Evolutionary conservation across 1,140 invertebrate species (phyloP).

Genomic region (Drosophila subobscura): DNA sequence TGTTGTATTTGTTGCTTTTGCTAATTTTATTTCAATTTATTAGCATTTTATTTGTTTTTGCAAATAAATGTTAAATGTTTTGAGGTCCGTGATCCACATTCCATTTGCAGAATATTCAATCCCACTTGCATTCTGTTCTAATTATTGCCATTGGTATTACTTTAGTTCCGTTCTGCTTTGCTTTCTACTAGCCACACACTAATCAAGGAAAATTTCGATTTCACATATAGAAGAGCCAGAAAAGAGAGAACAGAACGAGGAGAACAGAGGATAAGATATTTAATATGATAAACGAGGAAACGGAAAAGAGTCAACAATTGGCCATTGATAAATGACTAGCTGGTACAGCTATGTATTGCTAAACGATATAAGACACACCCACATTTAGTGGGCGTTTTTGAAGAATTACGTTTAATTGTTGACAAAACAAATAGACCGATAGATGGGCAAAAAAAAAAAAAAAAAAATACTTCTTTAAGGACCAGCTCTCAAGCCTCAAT

Average conservation of each 20-base stretch:
- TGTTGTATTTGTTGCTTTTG: slow-evolving; percentile 46
- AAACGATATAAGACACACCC: too few species aligned
- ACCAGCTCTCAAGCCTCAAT: too few species aligned
- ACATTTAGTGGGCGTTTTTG: too few species aligned
- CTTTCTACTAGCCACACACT: slow-evolving; percentile 40
- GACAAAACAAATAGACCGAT: too few species aligned
- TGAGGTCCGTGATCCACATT: slow-evolving; percentile 41
- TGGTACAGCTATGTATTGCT: too few species aligned
- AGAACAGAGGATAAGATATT: background rate
- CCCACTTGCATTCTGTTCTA: slow-evolving; percentile 25
- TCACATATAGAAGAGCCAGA: slow-evolving; percentile 27
- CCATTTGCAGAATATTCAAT: slow-evolving; percentile 45
- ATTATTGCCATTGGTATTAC: slow-evolving; percentile 48
- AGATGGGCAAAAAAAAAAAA: too few species aligned
- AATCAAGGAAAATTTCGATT: slow-evolving; percentile 55
- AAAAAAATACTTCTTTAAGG: too few species aligned
- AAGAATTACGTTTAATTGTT: too few species aligned
- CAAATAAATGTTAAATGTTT: too few species aligned
- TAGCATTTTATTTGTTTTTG: slow-evolving; percentile 54
- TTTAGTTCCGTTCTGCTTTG: slow-evolving; percentile 59
- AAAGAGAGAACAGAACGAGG: too few species aligned
- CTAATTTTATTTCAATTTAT: slow-evolving; percentile 70
- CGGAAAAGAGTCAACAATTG: background rate
- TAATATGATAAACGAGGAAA: slow-evolving; percentile 11
- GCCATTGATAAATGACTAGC: too few species aligned